Evolutionary conservation across 1,140 invertebrate species (phyloP).

Genomic region (Drosophila lini): DNA sequence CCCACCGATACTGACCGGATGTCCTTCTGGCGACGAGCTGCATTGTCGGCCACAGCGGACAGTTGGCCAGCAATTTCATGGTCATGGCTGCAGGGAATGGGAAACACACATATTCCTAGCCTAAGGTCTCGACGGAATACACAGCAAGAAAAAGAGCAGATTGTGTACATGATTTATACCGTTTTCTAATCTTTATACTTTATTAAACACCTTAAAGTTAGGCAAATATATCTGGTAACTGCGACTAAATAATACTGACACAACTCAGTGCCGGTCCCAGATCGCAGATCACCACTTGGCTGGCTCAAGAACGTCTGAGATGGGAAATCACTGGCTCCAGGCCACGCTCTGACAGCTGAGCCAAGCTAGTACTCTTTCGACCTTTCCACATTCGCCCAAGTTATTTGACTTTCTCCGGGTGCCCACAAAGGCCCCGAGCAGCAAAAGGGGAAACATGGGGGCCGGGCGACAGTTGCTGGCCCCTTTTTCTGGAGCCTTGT

Average conservation of each 20-base stretch:
- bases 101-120: not conserved
- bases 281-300: slow-evolving; percentile 22
- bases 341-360: slow-evolving; percentile 46
- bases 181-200: too few relatives aligned
- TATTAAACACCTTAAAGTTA: not conserved
- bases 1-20: not conserved
- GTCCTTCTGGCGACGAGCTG: not conserved
- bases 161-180: too few relatives aligned
- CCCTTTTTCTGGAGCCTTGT: slow-evolving; percentile 46
- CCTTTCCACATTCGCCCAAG: slow-evolving; percentile 72
- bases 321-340: slow-evolving; percentile 25
- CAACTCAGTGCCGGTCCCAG: slow-evolving; percentile 13
- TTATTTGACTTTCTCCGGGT: slow-evolving; percentile 69
- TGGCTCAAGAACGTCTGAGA: slow-evolving; percentile 35
- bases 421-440: slow-evolving; percentile 61
- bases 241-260: slow-evolving; percentile 42
- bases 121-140: not conserved
- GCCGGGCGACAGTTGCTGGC: slow-evolving; percentile 26
- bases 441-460: slow-evolving; percentile 59
- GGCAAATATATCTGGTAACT: not conserved
- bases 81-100: not conserved
- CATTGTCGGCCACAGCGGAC: slow-evolving; percentile 17
- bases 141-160: too few relatives aligned
- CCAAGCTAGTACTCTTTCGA: slow-evolving; percentile 54
- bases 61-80: slow-evolving; percentile 20